Base-by-base conservation (phyloP, 2,113 vertebrate genomes). In the Plecotus auritus region DNA sequence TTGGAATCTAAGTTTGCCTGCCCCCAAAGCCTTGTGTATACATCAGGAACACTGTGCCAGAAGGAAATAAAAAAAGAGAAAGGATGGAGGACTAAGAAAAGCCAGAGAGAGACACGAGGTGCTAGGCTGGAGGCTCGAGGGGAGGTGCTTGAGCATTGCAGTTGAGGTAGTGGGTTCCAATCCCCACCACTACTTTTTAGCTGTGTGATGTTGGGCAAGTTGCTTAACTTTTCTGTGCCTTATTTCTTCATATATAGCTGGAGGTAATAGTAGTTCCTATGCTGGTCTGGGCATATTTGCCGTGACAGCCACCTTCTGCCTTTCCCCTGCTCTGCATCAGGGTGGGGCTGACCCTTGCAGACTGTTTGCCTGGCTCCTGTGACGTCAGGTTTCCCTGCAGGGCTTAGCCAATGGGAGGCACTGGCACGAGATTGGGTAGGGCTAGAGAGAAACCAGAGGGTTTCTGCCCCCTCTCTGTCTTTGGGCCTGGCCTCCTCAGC, bases 401-500 rank as follows among this genome's bases (percentile, higher is more conserved):
- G 22, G 9, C 23, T 67, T 16, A 67, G 14, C 83, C 83, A 80
- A n/a, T 74, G 72, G 35, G 9, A 82, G 67, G 49, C 2, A 0
- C 51, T 26, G 45, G 37, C 9, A 40, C 32, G 32, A 12, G 61
- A 28, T 1, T 2, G 17, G n/a, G 72, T 40, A 0, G 1, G 42
- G 16, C 32, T 11, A 54, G 17, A 49, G 17, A n/a, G 91, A 56
- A 54, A 73, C n/a, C 14, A 0, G 61, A 26, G 26, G 16, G 1
- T 83, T 51, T 42, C 70, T 64, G n/a, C 35, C 54, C 5, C 4
- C 4, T 11, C 14, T 78, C 66, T 69, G 84, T 23, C 40, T 23
- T 23, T 49, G 32, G 37, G 76, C 49, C 37, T 13, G 16, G 12
- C 69, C 81, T 91, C n/a, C 4, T 84, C 20, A 17, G 49, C 14